These are phyloP conservation scores for Brachionus koreanus DNA, from an alignment of 1,140 invertebrate genomes.

Conservation along the genomic window DNA sequence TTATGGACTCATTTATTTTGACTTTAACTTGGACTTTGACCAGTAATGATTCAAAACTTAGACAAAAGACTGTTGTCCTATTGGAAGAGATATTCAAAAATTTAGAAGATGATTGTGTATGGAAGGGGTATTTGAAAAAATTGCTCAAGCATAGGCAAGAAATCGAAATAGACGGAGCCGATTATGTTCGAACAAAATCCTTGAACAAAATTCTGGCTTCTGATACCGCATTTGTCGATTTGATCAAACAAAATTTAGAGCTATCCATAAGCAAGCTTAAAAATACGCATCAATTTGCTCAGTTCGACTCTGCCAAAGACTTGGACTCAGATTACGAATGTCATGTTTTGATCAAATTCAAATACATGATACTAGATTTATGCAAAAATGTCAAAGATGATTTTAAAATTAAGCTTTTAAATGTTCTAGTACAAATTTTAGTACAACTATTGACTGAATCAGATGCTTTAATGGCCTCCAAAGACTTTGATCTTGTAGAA, in stretches of 20 bases:
- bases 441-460: background rate
- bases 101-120: background rate
- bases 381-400: slow-evolving; percentile 8
- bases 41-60: background rate
- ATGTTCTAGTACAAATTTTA: background rate
- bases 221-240: background rate
- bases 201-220: slow-evolving; percentile 12
- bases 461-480: background rate
- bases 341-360: background rate
- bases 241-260: background rate
- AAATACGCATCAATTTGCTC: background rate
- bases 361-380: background rate
- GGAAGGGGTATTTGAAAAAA: background rate
- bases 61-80: background rate
- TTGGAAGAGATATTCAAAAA: background rate
- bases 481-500: background rate
- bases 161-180: slow-evolving; percentile 17
- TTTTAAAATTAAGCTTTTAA: background rate
- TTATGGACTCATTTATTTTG: background rate
- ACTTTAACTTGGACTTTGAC: background rate
- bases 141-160: background rate
- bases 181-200: slow-evolving; percentile 24
- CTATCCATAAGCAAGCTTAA: background rate
- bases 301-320: background rate
- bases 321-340: background rate